Conservation (phyloP, 2,113 vertebrate genomes). For the Perognathus longimembris region DNA sequence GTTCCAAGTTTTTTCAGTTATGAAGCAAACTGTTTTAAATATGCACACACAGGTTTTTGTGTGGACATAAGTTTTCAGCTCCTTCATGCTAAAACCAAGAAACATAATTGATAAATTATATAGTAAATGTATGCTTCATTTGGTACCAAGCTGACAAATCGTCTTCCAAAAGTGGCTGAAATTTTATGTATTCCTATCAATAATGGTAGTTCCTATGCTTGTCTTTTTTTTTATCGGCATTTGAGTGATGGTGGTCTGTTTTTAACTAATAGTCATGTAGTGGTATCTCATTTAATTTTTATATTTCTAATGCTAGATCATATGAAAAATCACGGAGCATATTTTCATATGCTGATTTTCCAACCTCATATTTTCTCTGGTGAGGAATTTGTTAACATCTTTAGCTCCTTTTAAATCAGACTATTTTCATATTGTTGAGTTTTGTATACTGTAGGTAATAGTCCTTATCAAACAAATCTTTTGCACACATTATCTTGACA, state of each 20-base stretch:
- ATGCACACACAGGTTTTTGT: neutral
- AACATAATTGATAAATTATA: neutral
- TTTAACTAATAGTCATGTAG: neutral
- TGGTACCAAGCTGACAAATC: neutral
- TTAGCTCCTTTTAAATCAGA: neutral
- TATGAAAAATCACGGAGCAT: neutral
- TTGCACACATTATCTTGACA: neutral
- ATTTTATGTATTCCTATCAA: neutral
- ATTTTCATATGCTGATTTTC: neutral
- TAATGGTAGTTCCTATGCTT: neutral
- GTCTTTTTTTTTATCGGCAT: no score
- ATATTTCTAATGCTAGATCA: neutral
- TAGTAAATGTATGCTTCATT: neutral
- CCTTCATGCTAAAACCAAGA: neutral
- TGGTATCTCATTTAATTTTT: neutral
- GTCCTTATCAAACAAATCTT: neutral
- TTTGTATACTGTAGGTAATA: neutral
- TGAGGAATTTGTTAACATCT: neutral
- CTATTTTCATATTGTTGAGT: neutral
- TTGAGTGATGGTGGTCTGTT: neutral
- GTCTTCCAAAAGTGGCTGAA: neutral
- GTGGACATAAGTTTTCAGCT: neutral
- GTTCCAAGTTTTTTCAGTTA: neutral
- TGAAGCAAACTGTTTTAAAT: neutral
- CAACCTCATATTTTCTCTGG: neutral